phyloP scores from a whole-genome alignment of 2,797 vertebrate species.

The Diceros bicornis region DNA sequence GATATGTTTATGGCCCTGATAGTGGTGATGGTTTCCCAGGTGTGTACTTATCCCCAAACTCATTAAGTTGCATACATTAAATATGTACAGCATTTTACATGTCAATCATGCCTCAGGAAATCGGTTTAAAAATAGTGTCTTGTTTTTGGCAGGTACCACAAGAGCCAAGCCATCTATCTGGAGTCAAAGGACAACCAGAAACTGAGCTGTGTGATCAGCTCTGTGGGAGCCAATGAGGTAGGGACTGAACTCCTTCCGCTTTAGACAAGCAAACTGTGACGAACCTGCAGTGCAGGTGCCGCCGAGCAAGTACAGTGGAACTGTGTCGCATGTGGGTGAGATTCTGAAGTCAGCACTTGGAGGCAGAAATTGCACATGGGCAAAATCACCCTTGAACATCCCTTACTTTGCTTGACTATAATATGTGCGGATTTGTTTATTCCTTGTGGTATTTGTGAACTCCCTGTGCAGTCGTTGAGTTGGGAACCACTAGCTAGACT shows the following conservation, averaged over 20 bases:
- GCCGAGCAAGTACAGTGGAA: neutral
- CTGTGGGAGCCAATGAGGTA: constrained; percentile 99
- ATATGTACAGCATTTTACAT: neutral
- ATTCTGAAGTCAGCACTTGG: neutral
- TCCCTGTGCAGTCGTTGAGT: neutral
- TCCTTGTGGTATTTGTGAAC: neutral
- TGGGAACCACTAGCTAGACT: neutral
- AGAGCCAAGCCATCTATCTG: constrained; percentile 99
- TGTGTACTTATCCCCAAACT: neutral
- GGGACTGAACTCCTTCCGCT: neutral
- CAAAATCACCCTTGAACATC: neutral
- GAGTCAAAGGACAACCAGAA: constrained; percentile 99
- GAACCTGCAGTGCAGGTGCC: neutral
- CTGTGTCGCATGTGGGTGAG: neutral
- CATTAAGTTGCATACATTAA: neutral
- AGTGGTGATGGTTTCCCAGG: neutral
- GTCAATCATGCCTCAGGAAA: neutral
- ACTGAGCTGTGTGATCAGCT: constrained; percentile 99
- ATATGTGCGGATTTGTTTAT: neutral
- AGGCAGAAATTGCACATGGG: neutral
- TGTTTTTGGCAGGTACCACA: constrained; percentile 95
- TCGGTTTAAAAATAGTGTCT: neutral
- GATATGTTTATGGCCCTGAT: neutral
- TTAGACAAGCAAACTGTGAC: neutral
- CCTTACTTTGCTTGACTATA: neutral